Conservation (phyloP, 2,888 invertebrate genomes). For the Trisateles emortualis region DNA sequence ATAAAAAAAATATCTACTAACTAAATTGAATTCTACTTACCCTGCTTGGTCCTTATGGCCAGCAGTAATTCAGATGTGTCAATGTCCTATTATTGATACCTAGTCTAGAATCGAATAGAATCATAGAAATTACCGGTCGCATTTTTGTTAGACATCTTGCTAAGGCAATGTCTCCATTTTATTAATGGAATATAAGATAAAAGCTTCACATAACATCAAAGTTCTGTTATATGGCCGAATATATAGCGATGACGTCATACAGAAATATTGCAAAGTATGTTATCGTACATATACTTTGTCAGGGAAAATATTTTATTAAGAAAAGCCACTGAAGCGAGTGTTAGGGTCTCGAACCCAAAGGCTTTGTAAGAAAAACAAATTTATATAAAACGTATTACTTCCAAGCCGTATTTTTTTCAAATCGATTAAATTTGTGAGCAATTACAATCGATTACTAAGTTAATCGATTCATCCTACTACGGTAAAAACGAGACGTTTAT, state of each 20-base stretch:
- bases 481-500: constrained; percentile 16
- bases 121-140: background rate
- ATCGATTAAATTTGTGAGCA: constrained; percentile 17
- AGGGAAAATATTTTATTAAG: constrained; percentile 49
- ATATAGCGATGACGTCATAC: constrained; percentile 11
- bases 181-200: constrained; percentile 2
- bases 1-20: too few species aligned
- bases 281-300: constrained; percentile 32
- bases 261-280: constrained; percentile 15
- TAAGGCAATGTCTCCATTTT: constrained; percentile 2
- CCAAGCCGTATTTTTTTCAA: constrained; percentile 12
- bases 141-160: background rate
- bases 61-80: background rate
- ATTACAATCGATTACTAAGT: constrained; percentile 19
- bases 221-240: constrained; percentile 1
- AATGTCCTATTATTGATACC: background rate
- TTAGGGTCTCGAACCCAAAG: constrained; percentile 52
- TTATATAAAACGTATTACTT: constrained; percentile 35
- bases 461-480: constrained; percentile 19
- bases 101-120: background rate
- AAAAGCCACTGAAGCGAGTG: constrained; percentile 58
- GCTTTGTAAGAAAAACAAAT: constrained; percentile 49
- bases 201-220: constrained; percentile 7
- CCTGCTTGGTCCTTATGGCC: background rate
- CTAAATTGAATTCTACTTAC: background rate